These are phyloP conservation scores for Tamias sibiricus DNA, from an alignment of 2,113 vertebrate genomes.

Conservation along the genomic window DNA sequence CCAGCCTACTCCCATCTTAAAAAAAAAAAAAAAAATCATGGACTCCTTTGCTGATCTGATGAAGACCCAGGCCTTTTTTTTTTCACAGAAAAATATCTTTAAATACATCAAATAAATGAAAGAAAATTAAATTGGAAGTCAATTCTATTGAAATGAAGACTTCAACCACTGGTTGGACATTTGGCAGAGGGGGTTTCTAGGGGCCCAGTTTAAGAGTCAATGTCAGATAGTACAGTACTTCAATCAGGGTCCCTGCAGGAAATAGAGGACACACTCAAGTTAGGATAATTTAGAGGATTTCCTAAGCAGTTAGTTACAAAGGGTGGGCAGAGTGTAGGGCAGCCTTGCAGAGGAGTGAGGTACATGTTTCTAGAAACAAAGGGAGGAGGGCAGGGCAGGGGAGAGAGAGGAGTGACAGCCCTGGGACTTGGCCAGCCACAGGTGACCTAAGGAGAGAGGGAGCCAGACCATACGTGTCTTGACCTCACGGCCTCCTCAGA, in stretches of 20 bases:
- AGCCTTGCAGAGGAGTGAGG: not conserved
- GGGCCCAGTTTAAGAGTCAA: not conserved
- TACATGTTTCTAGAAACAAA: not conserved
- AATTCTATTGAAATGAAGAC: not conserved
- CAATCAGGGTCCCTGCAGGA: no score
- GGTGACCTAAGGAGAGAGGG: fast-evolving
- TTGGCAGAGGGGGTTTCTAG: fast-evolving
- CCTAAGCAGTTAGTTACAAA: not conserved
- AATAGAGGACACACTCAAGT: not conserved
- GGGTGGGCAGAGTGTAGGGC: not conserved
- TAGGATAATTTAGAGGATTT: not conserved
- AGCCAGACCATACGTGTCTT: not conserved
- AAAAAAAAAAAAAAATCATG: no score
- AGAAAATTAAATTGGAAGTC: not conserved
- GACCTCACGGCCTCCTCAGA: not conserved
- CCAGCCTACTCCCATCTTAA: no score
- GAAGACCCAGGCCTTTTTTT: not conserved
- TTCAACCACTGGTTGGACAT: no score
- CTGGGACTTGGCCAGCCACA: no score
- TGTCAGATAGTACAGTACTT: not conserved
- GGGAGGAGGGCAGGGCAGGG: fast-evolving
- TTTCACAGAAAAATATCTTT: not conserved
- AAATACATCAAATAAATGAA: not conserved
- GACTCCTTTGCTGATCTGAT: not conserved
- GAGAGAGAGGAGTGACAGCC: not conserved